Base-by-base conservation (phyloP, 2,888 invertebrate genomes). In the Ceratothoa steindachneri region DNA sequence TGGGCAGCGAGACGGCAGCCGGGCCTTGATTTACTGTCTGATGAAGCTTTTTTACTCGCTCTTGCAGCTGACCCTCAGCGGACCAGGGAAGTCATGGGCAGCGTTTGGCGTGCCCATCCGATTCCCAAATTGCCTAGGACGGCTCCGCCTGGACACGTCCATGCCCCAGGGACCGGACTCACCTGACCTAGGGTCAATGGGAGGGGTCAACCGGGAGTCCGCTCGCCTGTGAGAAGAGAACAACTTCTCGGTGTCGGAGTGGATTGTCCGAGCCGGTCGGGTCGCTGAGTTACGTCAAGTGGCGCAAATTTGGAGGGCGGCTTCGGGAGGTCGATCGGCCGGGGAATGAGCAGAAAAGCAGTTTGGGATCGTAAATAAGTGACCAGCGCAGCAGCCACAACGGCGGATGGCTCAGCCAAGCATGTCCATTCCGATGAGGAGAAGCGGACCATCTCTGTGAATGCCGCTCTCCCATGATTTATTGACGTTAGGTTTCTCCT, bases 11-110 rank as follows among this genome's bases (percentile, higher is more conserved):
- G 55, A 70, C 70, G 70, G 70, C 55, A 55, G 70, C 70, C 55
- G 55, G 24, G 60, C 53, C 70, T 70, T 70, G 70, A 70, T 70
- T 70, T 70, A 70, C 70, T 70, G 70, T 70, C 55, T 70, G 70
- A 70, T 70, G 70, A 70, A 70, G 27, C 53, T 55, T 70, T 70
- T 68, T 70, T 60, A 60, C 60, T 24, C n/a, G 60, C 60, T 60
- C 24, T 60, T 60, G 60, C 60, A 60, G 60, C 60, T 60, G 60
- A 60, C 60, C 60, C 60, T 60, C 22, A 60, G 60, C 60, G 60
- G 60, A 60, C 60, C 60, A 22, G 60, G 60, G 60, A 60, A 60
- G 60, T 60, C 60, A 60, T 60, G 60, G 60, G 60, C 60, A 60
- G 60, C 60, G 9, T 24, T 60, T 60, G 60, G 60, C 60, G 60